Percentiles rank a stretch among this genome's conserved stretches.
These are phyloP conservation scores for Pyrrhia umbra DNA, from an alignment of 2,888 invertebrate genomes.

Conservation along the genomic window DNA sequence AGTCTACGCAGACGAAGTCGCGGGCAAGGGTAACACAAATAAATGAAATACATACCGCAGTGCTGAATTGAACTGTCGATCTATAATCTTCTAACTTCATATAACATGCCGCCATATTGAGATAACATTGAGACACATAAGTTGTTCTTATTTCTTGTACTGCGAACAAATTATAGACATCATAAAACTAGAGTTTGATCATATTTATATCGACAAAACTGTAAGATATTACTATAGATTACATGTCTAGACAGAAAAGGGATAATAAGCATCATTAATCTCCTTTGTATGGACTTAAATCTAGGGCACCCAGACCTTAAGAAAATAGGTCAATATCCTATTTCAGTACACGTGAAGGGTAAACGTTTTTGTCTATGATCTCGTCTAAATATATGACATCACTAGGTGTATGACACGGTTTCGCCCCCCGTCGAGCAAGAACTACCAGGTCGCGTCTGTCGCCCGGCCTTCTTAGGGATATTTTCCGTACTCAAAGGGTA, in stretches of 20 bases:
- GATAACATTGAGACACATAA: slow-evolving; percentile 87
- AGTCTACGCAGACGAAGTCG: too few relatives aligned
- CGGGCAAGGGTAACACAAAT: too few relatives aligned
- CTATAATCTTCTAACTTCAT: slow-evolving; percentile 91
- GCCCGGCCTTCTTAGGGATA: too few relatives aligned
- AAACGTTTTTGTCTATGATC: background rate
- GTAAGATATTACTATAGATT: background rate
- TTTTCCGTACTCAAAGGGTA: too few relatives aligned
- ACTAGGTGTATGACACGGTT: too few relatives aligned
- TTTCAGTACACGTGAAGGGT: background rate
- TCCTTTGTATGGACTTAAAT: slow-evolving; percentile 16
- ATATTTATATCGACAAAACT: background rate
- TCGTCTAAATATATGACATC: too few relatives aligned
- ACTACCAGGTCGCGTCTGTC: too few relatives aligned
- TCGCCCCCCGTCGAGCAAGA: too few relatives aligned
- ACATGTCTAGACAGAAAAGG: slow-evolving; percentile 30
- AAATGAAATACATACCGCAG: slow-evolving; percentile 88
- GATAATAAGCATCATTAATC: slow-evolving; percentile 29
- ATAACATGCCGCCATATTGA: slow-evolving; percentile 94
- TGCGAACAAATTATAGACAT: slow-evolving; percentile 55
- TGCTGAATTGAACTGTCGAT: slow-evolving; percentile 91
- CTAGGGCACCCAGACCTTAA: slow-evolving; percentile 11
- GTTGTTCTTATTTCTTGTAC: slow-evolving; percentile 69
- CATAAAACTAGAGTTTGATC: background rate
- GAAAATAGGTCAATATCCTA: slow-evolving; percentile 15